A percentile compares a stretch with the other conserved stretches of the same genome.
Evolutionary conservation across 2,797 vertebrate genomes (phyloP).

Genomic region (Hoplostethus atlanticus): DNA sequence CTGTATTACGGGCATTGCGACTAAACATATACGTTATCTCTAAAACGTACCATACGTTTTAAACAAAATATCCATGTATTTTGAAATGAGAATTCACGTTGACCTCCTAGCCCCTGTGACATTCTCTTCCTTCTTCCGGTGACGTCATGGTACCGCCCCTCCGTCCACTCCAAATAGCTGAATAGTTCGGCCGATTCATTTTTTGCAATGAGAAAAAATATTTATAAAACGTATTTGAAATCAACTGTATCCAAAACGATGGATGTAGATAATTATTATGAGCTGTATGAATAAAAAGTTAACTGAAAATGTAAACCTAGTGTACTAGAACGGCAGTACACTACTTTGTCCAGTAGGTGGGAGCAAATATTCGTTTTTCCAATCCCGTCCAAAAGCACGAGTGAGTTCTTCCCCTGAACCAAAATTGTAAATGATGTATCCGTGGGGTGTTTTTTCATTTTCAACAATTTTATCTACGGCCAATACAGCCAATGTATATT

Average conservation of each 20-base stretch:
- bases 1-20: rapidly evolving
- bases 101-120: constrained; percentile 59
- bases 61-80: neutral
- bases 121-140: constrained; percentile 74
- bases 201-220: too few species aligned
- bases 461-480: too few species aligned
- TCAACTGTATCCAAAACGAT: too few species aligned
- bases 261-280: too few species aligned
- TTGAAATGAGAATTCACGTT: constrained; percentile 12
- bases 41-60: neutral
- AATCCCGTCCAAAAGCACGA: too few species aligned
- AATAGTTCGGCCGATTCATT: constrained; percentile 4
- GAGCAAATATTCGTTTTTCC: constrained; percentile 43
- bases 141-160: constrained; percentile 39
- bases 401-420: too few species aligned
- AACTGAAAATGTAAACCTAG: neutral
- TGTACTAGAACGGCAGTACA: neutral
- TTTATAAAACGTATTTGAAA: too few species aligned
- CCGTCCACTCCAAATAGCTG: neutral
- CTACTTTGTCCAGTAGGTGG: constrained; percentile 51
- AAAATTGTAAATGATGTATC: too few species aligned
- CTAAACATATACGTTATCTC: neutral
- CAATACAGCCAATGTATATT: too few species aligned
- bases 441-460: too few species aligned
- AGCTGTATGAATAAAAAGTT: neutral